Conservation (phyloP, 2,888 invertebrate genomes). For the Cheilosia impressa region DNA sequence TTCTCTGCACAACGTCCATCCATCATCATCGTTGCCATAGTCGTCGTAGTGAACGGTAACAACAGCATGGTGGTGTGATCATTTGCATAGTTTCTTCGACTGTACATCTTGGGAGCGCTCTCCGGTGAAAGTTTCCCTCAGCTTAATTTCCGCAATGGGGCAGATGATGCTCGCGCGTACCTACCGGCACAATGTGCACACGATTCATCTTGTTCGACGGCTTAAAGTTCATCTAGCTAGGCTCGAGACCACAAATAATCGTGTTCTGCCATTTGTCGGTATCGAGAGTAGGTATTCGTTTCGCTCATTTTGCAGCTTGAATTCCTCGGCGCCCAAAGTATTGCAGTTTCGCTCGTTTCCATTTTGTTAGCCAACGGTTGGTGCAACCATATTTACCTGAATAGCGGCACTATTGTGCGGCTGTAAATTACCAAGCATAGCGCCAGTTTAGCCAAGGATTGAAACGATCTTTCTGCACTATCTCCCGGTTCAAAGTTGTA, state of each 20-base stretch:
- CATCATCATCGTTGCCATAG: conserved; percentile 3
- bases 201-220: conserved; percentile 41
- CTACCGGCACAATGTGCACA: conserved; percentile 4
- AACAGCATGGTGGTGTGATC: conserved; percentile 39
- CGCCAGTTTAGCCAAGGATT: conserved; percentile 50
- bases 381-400: conserved; percentile 30
- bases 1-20: conserved; percentile 28
- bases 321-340: conserved; percentile 19
- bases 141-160: conserved; percentile 55
- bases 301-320: conserved; percentile 13
- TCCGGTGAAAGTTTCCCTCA: conserved; percentile 60
- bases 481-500: conserved; percentile 66
- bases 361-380: conserved; percentile 49
- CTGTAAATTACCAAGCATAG: conserved; percentile 47
- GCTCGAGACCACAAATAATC: conserved; percentile 52
- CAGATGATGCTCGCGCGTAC: conserved; percentile 35
- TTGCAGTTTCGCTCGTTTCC: conserved; percentile 33
- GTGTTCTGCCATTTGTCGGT: conserved; percentile 57
- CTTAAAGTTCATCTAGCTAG: conserved; percentile 56
- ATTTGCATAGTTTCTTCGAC: conserved; percentile 37
- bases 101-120: neutral
- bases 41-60: neutral
- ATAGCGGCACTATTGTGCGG: conserved; percentile 10
- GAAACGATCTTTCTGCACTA: conserved; percentile 45
- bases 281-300: conserved; percentile 19